phyloP scores from a whole-genome alignment of 2,888 invertebrate species.

The Oscheius myriophilus region DNA sequence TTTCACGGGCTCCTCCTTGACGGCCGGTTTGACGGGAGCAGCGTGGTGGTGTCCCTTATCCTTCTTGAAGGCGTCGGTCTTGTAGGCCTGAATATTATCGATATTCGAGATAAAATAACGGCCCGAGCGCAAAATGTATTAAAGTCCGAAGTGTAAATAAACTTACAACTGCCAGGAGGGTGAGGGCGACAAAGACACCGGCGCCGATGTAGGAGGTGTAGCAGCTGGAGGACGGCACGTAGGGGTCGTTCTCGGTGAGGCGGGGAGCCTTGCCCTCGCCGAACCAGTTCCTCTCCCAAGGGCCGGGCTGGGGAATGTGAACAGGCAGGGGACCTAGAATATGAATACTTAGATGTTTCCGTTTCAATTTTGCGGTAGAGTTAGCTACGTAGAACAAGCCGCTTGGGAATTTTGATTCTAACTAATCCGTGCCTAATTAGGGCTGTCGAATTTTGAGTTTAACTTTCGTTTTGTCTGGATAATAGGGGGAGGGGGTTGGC shows the following conservation, averaged over 20 bases:
- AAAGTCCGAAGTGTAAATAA: no score
- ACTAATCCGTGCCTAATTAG: no score
- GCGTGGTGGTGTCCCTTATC: slow-evolving; percentile 4
- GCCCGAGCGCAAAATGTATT: no score
- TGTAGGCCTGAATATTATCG: slow-evolving; percentile 10
- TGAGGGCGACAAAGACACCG: slow-evolving; percentile 43
- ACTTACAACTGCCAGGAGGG: slow-evolving; percentile 46
- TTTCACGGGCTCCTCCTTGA: slow-evolving; percentile 14
- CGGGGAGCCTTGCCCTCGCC: slow-evolving; percentile 26
- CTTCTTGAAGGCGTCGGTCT: slow-evolving; percentile 14
- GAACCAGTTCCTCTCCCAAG: slow-evolving; percentile 24
- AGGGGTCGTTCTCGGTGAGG: slow-evolving; percentile 29
- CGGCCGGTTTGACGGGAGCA: neutral
- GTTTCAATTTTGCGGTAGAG: no score
- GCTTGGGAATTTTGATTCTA: no score
- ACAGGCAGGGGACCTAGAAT: slow-evolving; percentile 43
- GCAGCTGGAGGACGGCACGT: slow-evolving; percentile 38
- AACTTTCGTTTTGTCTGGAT: no score
- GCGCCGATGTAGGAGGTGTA: slow-evolving; percentile 48
- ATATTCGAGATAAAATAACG: no score
- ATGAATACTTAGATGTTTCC: neutral
- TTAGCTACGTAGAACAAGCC: no score
- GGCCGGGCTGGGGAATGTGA: slow-evolving; percentile 45
- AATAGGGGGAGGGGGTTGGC: no score
- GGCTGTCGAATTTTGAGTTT: no score